Evolutionary conservation across 2,888 invertebrate genomes (phyloP).

Genomic region (Anthophora plumipes): DNA sequence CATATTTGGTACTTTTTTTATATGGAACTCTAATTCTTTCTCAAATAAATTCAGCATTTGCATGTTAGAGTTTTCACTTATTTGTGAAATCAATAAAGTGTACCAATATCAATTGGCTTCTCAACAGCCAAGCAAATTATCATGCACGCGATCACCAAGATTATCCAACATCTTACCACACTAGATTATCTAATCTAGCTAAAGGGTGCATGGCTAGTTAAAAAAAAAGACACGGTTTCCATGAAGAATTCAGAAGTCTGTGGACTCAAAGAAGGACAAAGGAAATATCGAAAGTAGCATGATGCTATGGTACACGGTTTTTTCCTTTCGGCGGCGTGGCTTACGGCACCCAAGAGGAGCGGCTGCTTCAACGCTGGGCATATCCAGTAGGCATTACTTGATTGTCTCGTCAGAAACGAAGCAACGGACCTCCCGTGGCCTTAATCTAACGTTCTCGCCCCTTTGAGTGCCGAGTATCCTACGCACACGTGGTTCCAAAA

Average conservation of each 20-base stretch:
- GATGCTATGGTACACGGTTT: constrained; percentile 56
- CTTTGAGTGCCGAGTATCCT: constrained; percentile 45
- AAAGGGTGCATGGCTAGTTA: constrained; percentile 31
- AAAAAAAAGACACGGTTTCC: constrained; percentile 36
- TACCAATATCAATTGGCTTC: constrained; percentile 8
- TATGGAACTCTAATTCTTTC: no score
- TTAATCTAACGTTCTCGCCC: constrained; percentile 38
- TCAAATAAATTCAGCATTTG: no score
- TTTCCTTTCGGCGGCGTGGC: constrained; percentile 68
- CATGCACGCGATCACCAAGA: not conserved
- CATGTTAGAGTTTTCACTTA: no score
- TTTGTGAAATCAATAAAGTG: not conserved
- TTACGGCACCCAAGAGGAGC: constrained; percentile 82
- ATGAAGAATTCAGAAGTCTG: constrained; percentile 70
- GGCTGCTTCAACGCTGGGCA: constrained; percentile 72
- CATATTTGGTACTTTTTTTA: no score
- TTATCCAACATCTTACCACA: constrained; percentile 4
- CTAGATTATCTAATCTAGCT: constrained; percentile 27
- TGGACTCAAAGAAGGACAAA: constrained; percentile 30
- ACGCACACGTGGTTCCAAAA: constrained; percentile 45
- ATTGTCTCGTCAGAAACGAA: constrained; percentile 78
- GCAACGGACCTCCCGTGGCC: constrained; percentile 27
- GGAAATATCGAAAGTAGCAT: constrained; percentile 50
- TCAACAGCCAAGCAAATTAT: constrained; percentile 25
- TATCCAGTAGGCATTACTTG: constrained; percentile 84